Conservation (phyloP, 2,888 invertebrate species). For the Pseudeuparius sepicola region DNA sequence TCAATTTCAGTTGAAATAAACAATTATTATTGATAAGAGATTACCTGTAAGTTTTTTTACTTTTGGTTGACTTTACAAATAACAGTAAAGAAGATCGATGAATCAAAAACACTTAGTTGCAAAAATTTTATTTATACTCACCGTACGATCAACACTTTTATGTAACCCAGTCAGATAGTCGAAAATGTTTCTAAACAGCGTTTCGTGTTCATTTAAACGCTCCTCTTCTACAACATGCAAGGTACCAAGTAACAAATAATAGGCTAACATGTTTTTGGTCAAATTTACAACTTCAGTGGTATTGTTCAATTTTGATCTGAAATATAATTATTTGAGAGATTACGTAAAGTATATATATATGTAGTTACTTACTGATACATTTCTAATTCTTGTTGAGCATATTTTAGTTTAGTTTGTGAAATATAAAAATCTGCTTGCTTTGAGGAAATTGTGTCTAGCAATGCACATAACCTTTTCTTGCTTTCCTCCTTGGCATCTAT, state of each 20-base stretch:
- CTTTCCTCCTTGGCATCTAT: conserved; percentile 19
- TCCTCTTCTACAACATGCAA: conserved; percentile 21
- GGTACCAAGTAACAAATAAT: conserved; percentile 19
- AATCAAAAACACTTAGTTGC: no score
- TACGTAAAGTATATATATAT: background rate
- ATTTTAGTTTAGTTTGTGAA: conserved; percentile 20
- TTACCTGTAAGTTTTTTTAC: no score
- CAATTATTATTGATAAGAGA: no score
- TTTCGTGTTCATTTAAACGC: no score
- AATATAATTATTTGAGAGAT: conserved; percentile 6
- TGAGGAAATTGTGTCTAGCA: conserved; percentile 18
- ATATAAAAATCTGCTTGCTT: conserved; percentile 22
- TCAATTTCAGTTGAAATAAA: no score
- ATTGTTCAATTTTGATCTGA: conserved; percentile 13
- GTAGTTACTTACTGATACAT: conserved; percentile 19
- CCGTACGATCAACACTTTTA: no score
- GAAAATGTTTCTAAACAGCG: no score
- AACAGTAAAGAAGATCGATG: no score
- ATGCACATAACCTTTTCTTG: conserved; percentile 17
- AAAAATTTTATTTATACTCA: no score
- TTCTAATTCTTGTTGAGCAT: conserved; percentile 20
- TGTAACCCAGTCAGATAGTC: no score
- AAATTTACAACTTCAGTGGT: conserved; percentile 19
- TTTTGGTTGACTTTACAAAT: no score
- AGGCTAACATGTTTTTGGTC: conserved; percentile 19